Evolutionary conservation across 2,113 vertebrate genomes (phyloP).

Genomic region (Drymodes brunneopygia): DNA sequence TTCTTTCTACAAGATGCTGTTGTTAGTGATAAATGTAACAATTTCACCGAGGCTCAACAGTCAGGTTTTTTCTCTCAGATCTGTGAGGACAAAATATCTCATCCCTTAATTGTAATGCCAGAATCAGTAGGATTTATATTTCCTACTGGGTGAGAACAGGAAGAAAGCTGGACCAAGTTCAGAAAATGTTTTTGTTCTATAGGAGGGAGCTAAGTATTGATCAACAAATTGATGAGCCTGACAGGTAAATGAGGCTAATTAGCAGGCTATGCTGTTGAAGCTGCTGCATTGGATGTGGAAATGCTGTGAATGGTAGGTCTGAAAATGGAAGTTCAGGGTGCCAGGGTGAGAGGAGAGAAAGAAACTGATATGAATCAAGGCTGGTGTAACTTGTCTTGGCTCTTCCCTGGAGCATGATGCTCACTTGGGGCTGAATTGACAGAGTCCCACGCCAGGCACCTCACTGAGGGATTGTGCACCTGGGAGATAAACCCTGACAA

Average conservation of each 20-base stretch:
- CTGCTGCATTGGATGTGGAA: not conserved
- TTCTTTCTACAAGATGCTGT: not conserved
- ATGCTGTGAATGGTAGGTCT: not conserved
- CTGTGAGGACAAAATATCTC: not conserved
- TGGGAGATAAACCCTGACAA: not conserved
- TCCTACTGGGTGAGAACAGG: not conserved
- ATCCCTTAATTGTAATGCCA: not conserved
- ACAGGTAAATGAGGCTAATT: not conserved
- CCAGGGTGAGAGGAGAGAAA: not conserved
- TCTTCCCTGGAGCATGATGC: not conserved
- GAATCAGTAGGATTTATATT: not conserved
- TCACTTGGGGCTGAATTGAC: not conserved
- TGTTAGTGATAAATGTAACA: not conserved
- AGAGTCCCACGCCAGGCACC: rapidly evolving
- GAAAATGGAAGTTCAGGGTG: not conserved
- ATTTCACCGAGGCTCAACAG: not conserved
- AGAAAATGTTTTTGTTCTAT: not conserved
- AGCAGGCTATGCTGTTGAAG: not conserved
- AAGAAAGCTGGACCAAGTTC: not conserved
- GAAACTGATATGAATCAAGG: not conserved
- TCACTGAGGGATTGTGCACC: not conserved
- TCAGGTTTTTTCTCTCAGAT: not conserved
- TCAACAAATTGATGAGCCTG: not conserved
- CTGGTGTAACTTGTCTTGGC: not conserved
- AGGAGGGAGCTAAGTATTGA: not conserved